Evolutionary conservation across 2,888 invertebrate species (phyloP), one percentile per base, ranked within the genome.

Genomic region (Drosophila rubida): DNA sequence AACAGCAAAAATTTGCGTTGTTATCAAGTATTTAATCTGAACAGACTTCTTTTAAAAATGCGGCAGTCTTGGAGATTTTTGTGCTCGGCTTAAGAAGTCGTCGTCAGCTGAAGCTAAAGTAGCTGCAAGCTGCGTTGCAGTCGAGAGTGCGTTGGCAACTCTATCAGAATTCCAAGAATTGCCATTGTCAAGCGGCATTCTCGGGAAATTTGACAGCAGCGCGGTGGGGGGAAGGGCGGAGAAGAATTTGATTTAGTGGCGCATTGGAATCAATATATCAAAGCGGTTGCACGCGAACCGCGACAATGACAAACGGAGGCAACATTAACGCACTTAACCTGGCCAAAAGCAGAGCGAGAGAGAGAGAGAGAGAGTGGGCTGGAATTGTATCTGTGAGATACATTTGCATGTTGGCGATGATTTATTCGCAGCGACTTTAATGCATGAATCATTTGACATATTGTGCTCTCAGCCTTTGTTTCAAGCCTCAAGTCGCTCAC

Each of bases 371-470:
- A 2, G 42, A 22, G 59, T 60, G 59, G 59, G 59, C 53, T 42
- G 51, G 14, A 45, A 54, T 54, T 61, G 64, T 77, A 71, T 71
- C 51, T 64, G 64, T 39, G 65, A 75, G 62, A 75, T 75, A 74
- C 67, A 74, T 72, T 65, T 68, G 23, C 63, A 71, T 54, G 54
- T 53, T 39, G 50, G 9, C 44, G 22, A 78, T 83, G 85, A 83
- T 83, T 83, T 83, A 83, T 87, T 66, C 64, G 54, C 46, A 66
- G 61, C 35, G 71, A 75, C 76, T 85, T 85, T 76, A 87, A 83
- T 81, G 19, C 3, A 85, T 87, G 82, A 82, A 82, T 87, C 87
- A 83, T 78, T 87, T 83, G 83, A 71, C 82, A 73, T 80, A 67
- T 75, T 77, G 69, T 58, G 66, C 70, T 51, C 45, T 58, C 67